These are phyloP conservation scores for Leptinotarsa tumamoca DNA, from an alignment of 2,888 invertebrate species.

Conservation along the genomic window DNA sequence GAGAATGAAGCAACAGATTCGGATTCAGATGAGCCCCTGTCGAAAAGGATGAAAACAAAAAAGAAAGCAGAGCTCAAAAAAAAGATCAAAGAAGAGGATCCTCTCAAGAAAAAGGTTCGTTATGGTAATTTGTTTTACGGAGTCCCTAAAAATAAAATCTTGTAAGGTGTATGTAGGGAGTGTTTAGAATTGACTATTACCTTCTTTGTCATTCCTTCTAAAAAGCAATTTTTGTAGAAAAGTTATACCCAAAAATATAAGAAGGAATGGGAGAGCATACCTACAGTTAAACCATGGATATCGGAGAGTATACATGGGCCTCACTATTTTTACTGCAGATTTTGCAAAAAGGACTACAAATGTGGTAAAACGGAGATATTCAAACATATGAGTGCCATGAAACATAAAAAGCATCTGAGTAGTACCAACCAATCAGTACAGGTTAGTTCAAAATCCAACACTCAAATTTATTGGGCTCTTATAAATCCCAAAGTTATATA, in stretches of 20 bases:
- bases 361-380: slow-evolving; percentile 63
- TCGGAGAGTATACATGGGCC: slow-evolving; percentile 62
- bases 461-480: too few species aligned
- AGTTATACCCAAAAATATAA: slow-evolving; percentile 61
- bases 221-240: slow-evolving; percentile 45
- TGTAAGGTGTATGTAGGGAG: not conserved
- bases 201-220: slow-evolving; percentile 8
- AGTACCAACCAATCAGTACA: slow-evolving; percentile 50
- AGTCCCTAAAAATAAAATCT: not conserved
- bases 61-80: slow-evolving; percentile 40
- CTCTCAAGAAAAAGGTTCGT: slow-evolving; percentile 48
- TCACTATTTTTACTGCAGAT: slow-evolving; percentile 63
- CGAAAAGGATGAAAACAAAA: slow-evolving; percentile 53
- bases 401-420: slow-evolving; percentile 57
- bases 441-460: slow-evolving; percentile 38
- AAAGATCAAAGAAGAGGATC: slow-evolving; percentile 33
- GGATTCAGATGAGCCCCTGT: slow-evolving; percentile 52
- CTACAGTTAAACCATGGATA: slow-evolving; percentile 62
- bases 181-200: not conserved
- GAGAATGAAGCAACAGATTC: slow-evolving; percentile 48
- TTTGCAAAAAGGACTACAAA: slow-evolving; percentile 63
- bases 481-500: too few species aligned
- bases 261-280: slow-evolving; percentile 63
- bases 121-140: not conserved
- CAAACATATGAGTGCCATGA: slow-evolving; percentile 63